Percentiles rank a stretch among this genome's conserved stretches.
Evolutionary conservation across 2,797 vertebrate species (phyloP).

Genomic region (Centroberyx gerrardi): DNA sequence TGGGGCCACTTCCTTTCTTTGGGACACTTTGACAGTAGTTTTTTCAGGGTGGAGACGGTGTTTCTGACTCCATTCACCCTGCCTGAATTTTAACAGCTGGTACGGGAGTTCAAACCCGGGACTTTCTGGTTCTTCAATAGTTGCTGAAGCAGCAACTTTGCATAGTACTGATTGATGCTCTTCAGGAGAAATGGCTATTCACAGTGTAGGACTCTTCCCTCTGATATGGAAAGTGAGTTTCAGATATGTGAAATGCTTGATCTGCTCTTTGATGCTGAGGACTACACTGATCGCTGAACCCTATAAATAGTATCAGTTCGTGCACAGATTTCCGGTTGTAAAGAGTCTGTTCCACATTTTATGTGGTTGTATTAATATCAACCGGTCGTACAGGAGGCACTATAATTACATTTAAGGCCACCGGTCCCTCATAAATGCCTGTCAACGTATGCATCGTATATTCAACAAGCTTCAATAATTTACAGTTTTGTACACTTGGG

Average conservation of each 20-base stretch:
- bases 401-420: slow-evolving; percentile 32
- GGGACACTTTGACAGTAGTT: background rate
- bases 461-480: slow-evolving; percentile 42
- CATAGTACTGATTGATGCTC: slow-evolving; percentile 22
- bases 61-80: background rate
- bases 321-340: slow-evolving; percentile 46
- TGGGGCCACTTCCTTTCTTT: background rate
- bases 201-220: slow-evolving; percentile 45
- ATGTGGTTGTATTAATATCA: slow-evolving; percentile 34
- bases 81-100: slow-evolving; percentile 9
- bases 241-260: slow-evolving; percentile 63
- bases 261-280: slow-evolving; percentile 68
- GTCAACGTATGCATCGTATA: slow-evolving; percentile 21
- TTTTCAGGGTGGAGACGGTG: background rate
- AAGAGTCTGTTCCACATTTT: slow-evolving; percentile 40
- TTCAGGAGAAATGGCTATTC: slow-evolving; percentile 47
- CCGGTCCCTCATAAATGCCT: slow-evolving; percentile 33
- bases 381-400: slow-evolving; percentile 29
- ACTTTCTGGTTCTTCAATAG: slow-evolving; percentile 21
- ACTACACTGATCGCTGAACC: slow-evolving; percentile 46
- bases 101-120: slow-evolving; percentile 11
- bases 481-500: slow-evolving; percentile 14
- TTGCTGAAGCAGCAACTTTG: slow-evolving; percentile 48
- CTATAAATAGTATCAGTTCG: slow-evolving; percentile 43
- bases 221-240: slow-evolving; percentile 72